Base-by-base conservation (phyloP, 2,888 invertebrate species). In the Chesias legatella region DNA sequence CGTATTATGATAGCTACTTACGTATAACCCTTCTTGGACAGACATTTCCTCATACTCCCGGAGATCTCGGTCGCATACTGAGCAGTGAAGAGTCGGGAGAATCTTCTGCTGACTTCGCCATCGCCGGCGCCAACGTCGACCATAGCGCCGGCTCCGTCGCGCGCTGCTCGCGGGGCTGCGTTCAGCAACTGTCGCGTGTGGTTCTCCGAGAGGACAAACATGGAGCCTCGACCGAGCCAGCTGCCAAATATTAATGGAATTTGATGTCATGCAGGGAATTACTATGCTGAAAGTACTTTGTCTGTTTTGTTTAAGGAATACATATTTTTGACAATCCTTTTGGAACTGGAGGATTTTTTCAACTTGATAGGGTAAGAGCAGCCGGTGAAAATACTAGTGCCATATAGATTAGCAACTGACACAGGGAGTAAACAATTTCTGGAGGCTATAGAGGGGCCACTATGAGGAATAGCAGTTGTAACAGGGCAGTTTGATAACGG, bases 101-200 rank as follows among this genome's bases (percentile, higher is more conserved):
- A 91, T 43, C 93, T 91, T 9, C 92, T 89, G 25, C 98, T 98
- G 34, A 98, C 97, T 66, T 94, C 94, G 0, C 99, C 99, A 84
- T 99, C 98, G 1, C 98, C 98, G 1, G 98, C 98, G 31, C 98
- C 98, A 36, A 98, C 90, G 85, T 98, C 98, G 31, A 98, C 88
- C 26, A 94, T 68, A 6, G 91, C 81, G 28, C 70, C 73, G 17
- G 56, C 40, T 10, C 50, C 50, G 33, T 48, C 53, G 21, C 56
- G 57, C 0, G 49, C 48, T 7, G 51, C 36, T 0, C 47, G 35
- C 25, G 48, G 58, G 28, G 76, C 72, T 3, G 67, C 69, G 32
- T 76, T 74, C 53, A 94, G 80, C 55, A 97, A 82, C 40, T 85
- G 78, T 43, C 90, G 88, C 58, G 98, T 94, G 68, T 98, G 98